Base-by-base conservation (phyloP, 2,113 vertebrate species). In the Corythaixoides concolor region DNA sequence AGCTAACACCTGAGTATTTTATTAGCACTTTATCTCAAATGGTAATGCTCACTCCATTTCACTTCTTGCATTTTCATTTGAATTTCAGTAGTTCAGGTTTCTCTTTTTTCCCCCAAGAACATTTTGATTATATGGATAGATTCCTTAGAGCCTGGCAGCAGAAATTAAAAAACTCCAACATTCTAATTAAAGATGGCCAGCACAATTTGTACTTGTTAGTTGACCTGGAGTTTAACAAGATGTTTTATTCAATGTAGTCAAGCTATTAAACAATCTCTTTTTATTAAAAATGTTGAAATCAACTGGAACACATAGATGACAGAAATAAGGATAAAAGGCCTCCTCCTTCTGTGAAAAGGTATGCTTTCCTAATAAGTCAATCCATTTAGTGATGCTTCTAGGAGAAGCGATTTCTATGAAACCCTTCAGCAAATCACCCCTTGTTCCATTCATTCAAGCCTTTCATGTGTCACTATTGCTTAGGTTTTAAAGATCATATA, bases 311-410 rank as follows among this genome's bases (percentile, higher is more conserved):
- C 60, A 74, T 2, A 56, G 32, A 50, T 88, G 76, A 80, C 47
- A 79, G 69, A 96, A 97, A 83, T 32, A 89, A 95, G 45, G 69
- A 89, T 82, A 56, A 92, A 92, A 81, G 30, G 3, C 39, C 5
- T 50, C 63, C 32, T 89, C 41, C 49, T 89, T 92, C 72, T 41
- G n/a, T 56, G n/a, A 78, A 80, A 95, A 69, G 35, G 3, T 69
- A 32, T 68, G 37, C 47, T 77, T 92, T 96, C 23, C 67, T 95
- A 92, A 85, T 93, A 97, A 91, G 74, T 79, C 95, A 96, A 97
- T 95, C 93, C 90, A 83, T 95, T 94, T 96, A 96, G 94, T 68
- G 69, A 96, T 94, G 95, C 90, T 95, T 96, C 78, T 67, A 80
- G 69, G 41, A 59, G 47, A 78, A 72, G 47, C 52, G 60, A 74